Evolutionary conservation across 2,797 vertebrate genomes (phyloP), one percentile per base, ranked within the genome.

Genomic region (Tapirus indicus): DNA sequence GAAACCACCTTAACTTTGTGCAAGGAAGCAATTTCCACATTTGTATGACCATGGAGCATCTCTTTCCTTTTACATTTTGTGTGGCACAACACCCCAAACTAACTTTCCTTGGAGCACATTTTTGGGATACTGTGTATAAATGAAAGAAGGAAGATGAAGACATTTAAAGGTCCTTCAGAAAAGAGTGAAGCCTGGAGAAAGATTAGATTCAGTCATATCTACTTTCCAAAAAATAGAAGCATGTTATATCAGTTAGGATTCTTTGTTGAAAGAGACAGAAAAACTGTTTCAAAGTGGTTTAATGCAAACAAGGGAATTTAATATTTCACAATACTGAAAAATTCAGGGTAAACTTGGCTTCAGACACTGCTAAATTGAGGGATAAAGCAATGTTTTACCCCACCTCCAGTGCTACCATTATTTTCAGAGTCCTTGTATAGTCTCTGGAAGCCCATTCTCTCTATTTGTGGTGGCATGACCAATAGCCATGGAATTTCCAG

Each of bases 181-280:
- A 75, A 92, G 8, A 62, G 18, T 52, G 66, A 93, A 77, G 25
- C 4, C 54, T 66, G 16, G 77, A 80, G 38, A 69, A 93, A 94
- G 17, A 85, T 69, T 32, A 80, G 35, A 79, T 32, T 89, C 32
- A 94, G 8, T 77, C 9, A 47, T 38, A 47, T 35, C 52, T 79
- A 72, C 47, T 85, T 92, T 97, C 41, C 92, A 7, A 89, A 93
- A 95, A 95, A 88, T 60, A 78, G 1, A 66, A 17, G 5, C 18
- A 27, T 78, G 20, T 89, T 88, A 68, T 41, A 32, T 92, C 17
- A 35, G 4, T 52, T 72, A 87, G n/a, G 6, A 44, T 12, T 88
- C 4, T 35, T 25, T 86, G 5, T 52, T n/a, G 41, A 93, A 93
- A 97, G 14, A n/a, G 38, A 89, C 14, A 79, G n/a, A 56, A 68